A percentile compares a stretch with the other conserved stretches of the same genome.
phyloP scores from a whole-genome alignment of 92 coral and sea anemone genomes.

The Nematostella vectensis region DNA sequence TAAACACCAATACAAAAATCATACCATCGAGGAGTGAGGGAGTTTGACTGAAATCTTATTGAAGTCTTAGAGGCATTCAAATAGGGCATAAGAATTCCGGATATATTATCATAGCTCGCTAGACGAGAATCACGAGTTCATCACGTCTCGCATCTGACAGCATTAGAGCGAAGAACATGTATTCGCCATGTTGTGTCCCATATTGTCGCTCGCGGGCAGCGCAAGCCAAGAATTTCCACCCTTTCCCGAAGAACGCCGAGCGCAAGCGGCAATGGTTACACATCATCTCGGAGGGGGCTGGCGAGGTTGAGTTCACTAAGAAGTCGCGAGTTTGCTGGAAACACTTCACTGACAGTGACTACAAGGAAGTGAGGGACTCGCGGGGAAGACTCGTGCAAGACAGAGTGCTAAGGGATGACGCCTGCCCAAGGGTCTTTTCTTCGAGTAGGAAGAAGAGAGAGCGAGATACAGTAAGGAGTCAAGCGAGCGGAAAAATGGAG shows the following conservation, averaged over 20 bases:
- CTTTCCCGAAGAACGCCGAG: not conserved
- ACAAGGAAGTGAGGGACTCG: not conserved
- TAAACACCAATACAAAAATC: too few relatives aligned
- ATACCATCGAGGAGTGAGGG: too few relatives aligned
- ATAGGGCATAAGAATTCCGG: too few relatives aligned
- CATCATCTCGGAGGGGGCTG: not conserved
- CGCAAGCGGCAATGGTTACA: not conserved
- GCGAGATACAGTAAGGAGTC: not conserved
- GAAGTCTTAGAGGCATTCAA: too few relatives aligned
- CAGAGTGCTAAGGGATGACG: not conserved
- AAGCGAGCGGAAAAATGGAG: not conserved
- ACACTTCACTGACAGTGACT: not conserved
- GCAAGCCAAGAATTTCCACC: not conserved
- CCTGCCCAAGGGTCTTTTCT: not conserved
- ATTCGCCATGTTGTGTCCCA: constrained; percentile 4
- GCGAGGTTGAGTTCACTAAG: not conserved
- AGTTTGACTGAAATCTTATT: too few relatives aligned
- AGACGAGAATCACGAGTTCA: too few relatives aligned
- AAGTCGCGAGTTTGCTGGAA: not conserved
- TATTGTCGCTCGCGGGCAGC: not conserved
- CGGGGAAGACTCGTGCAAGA: not conserved
- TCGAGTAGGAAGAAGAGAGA: not conserved
- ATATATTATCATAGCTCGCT: too few relatives aligned
- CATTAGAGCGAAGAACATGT: too few relatives aligned
- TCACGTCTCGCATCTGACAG: too few relatives aligned